Evolutionary conservation across 2,797 vertebrate genomes (phyloP).

Genomic region (Enteromius trimaculatus): DNA sequence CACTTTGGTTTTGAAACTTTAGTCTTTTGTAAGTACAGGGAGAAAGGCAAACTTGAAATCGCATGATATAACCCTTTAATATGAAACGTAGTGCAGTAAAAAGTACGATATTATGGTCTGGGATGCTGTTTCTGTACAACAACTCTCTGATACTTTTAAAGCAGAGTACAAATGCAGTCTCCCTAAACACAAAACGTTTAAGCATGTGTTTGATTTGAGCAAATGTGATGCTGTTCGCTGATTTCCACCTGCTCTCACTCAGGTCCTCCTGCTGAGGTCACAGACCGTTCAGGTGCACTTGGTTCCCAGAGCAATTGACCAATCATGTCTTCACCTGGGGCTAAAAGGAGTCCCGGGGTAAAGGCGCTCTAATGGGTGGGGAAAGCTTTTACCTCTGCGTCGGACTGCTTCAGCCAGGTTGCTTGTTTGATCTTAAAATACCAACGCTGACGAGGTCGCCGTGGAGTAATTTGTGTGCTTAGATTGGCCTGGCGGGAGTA

Average conservation of each 20-base stretch:
- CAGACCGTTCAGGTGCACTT: slow-evolving; percentile 85
- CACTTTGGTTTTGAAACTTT: too few relatives aligned
- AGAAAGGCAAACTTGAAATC: too few relatives aligned
- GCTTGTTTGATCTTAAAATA: slow-evolving; percentile 90
- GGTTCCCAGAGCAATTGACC: slow-evolving; percentile 89
- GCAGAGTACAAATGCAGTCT: too few relatives aligned
- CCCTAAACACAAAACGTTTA: background rate
- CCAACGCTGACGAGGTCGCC: slow-evolving; percentile 88
- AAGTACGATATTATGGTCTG: too few relatives aligned
- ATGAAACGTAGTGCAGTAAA: too few relatives aligned
- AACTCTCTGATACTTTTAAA: too few relatives aligned
- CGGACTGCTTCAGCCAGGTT: slow-evolving; percentile 84
- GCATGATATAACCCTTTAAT: too few relatives aligned
- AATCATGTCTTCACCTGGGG: slow-evolving; percentile 85
- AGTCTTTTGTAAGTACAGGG: too few relatives aligned
- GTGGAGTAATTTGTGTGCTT: slow-evolving; percentile 80
- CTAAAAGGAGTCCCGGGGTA: slow-evolving; percentile 84
- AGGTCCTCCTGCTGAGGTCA: slow-evolving; percentile 75
- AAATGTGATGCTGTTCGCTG: background rate
- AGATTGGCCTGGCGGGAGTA: slow-evolving; percentile 84
- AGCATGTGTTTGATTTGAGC: background rate
- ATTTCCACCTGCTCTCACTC: slow-evolving; percentile 74
- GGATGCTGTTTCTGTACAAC: too few relatives aligned
- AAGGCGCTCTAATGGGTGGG: slow-evolving; percentile 78
- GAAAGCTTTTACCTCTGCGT: slow-evolving; percentile 85